Evolutionary conservation across 2,888 invertebrate species (phyloP).

Genomic region (Scaptodrosophila latifasciaeformis): DNA sequence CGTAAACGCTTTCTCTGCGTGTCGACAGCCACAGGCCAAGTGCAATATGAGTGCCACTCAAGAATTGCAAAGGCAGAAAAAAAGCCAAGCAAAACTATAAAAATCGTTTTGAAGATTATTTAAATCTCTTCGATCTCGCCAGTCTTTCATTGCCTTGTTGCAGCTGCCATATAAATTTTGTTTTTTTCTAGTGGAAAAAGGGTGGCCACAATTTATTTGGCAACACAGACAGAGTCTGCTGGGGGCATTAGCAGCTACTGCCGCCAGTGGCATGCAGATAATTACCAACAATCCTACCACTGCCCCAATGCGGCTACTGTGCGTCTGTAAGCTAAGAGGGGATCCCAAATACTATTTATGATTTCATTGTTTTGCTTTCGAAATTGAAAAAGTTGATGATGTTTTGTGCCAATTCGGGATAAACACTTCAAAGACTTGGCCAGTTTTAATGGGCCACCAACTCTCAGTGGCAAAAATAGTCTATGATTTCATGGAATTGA

Average conservation of each 20-base stretch:
- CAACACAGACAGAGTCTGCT: background rate
- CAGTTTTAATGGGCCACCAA: too few species aligned
- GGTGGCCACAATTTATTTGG: background rate
- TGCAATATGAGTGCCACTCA: conserved; percentile 65
- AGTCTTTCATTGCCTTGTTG: too few species aligned
- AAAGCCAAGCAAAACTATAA: too few species aligned
- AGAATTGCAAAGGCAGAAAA: conserved; percentile 30
- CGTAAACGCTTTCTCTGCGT: too few species aligned
- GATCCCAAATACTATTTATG: conserved; percentile 48
- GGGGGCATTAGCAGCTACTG: background rate
- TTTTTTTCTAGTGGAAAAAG: background rate
- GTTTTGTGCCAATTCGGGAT: too few species aligned
- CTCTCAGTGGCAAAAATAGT: too few species aligned
- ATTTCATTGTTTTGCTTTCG: conserved; percentile 30
- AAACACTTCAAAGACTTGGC: too few species aligned
- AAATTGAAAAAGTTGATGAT: too few species aligned
- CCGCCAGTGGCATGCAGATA: conserved; percentile 30
- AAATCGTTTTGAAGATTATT: background rate
- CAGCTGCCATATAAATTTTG: background rate
- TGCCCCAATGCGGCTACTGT: too few species aligned
- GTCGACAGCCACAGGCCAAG: conserved; percentile 47
- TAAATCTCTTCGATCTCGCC: background rate
- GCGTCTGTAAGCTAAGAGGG: too few species aligned
- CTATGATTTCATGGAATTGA: too few species aligned
- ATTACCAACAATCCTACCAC: conserved; percentile 35